Conservation (phyloP, 1,140 invertebrate species). For the Ips nitidus region DNA sequence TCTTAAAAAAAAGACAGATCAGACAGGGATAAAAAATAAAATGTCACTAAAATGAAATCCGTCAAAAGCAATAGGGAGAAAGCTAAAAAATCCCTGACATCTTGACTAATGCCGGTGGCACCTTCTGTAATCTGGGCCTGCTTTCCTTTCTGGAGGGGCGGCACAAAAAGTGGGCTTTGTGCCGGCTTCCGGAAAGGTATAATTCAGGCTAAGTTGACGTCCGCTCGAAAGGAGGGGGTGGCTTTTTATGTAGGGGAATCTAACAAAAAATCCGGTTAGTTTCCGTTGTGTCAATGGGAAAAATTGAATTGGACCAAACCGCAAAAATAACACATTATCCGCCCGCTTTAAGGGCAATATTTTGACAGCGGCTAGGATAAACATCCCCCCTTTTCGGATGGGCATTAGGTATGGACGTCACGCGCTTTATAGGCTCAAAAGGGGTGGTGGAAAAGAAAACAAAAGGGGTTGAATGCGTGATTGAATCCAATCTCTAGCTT, state of each 20-base stretch:
- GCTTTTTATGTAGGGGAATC: not conserved
- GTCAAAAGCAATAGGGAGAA: conserved; percentile 1
- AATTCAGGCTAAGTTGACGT: conserved; percentile 33
- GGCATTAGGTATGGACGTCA: conserved; percentile 43
- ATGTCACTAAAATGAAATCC: not conserved
- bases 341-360: conserved; percentile 37
- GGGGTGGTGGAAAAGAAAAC: conserved; percentile 17
- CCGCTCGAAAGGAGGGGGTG: not conserved
- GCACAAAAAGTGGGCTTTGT: conserved; percentile 32
- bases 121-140: conserved; percentile 29
- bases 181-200: conserved; percentile 27
- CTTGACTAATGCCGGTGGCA: conserved; percentile 31
- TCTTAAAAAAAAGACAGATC: not conserved
- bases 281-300: not conserved
- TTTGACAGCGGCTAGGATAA: conserved; percentile 41
- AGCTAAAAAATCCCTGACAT: conserved; percentile 26
- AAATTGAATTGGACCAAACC: conserved; percentile 10
- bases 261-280: not conserved
- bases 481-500: no score
- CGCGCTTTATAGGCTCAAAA: conserved; percentile 23
- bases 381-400: conserved; percentile 18
- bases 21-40: not conserved
- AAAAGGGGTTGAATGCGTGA: not conserved
- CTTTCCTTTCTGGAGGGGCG: conserved; percentile 21
- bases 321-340: conserved; percentile 39